Base-by-base conservation (phyloP, 2,797 vertebrate genomes). In the Hydrocynus forskahlii region DNA sequence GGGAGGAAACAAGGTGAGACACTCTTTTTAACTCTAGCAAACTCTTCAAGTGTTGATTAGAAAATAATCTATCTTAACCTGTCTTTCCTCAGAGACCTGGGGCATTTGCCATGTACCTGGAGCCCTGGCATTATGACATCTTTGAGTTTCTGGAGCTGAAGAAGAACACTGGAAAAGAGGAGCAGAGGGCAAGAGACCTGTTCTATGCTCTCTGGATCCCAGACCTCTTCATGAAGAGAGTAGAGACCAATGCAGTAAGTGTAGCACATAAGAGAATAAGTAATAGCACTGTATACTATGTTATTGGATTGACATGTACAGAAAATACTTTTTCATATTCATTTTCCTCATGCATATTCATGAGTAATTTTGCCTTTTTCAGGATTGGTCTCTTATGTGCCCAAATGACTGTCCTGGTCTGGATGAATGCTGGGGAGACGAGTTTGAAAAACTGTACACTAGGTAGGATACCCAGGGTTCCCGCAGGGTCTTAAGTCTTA, bases 331-430 rank as follows among this genome's bases (percentile, higher is more conserved):
- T 29, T 35, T 35, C 35, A 35, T 4, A 35, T 35, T 35, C 2
- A 35, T 48, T 12, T 8, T 19, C 19, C n/a, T 57, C 7, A 62
- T 25, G 10, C 8, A 62, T 29, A 13, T 21, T 25, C 12, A 62
- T 38, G 7, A 38, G 29, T 52, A 16, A 8, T 78, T 29, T 57
- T 75, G 21, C 54, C n/a, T 48, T 43, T 59, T 85, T 0, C 82
- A 97, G 91, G 96, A 99, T 71, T 99, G 98, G 98, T 98, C 97
- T 45, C 90, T 99, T 72, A 98, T 99, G 98, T 99, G 97, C 84
- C 98, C 98, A 0, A 96, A 90, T 40, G 97, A 99, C 76, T 98
- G 96, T 83, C 97, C 97, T 0, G 98, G 97, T 38, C 89, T 99
- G 63, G 95, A 99, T 40, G 97, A 98, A 19, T 97, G 97, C 54